Evolutionary conservation across 2,888 invertebrate genomes (phyloP), one percentile per base, ranked within the genome.

Genomic region (Mesoligia furuncula): DNA sequence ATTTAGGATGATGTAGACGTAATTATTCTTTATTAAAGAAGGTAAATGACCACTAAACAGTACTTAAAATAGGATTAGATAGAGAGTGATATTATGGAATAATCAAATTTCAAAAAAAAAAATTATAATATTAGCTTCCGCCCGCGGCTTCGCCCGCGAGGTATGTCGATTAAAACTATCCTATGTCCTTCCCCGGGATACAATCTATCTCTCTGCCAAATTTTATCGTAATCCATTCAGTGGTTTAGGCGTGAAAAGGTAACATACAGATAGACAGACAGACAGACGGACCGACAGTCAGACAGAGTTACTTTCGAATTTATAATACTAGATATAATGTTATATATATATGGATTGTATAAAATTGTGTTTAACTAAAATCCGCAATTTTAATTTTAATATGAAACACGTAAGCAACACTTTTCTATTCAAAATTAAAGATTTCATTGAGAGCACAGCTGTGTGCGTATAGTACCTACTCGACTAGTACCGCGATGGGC

Each of bases 391-490:
- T 59, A 59, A 36, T 77, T 51, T 73, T 20, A 62, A 45, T 70
- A 71, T 36, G 54, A 42, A 36, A 64, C 20, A 74, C 20, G 57
- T 61, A 68, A 75, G n/a, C 54, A 61, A 67, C 36, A 64, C 39
- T 68, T 66, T 42, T 13, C 62, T 73, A 70, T 75, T 79, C 57
- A 72, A 71, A 83, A 67, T 65, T 48, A 69, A 27, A 85, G 27
- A 62, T 78, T 82, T 79, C 74, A 82, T 77, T 79, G 59, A 70
- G 24, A 51, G 71, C 62, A 39, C 72, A 27, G 65, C 71, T 85
- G 73, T 80, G 77, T 73, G 83, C 73, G 80, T 73, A 39, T 65
- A 75, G 75, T 83, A 81, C 75, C 36, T n/a, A 54, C 54, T 54
- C 71, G 61, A 65, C 51, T 82, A 75, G 76, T 69, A 71, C 61